Conservation (phyloP, 2,113 vertebrate species). For the Leiothrix lutea region DNA sequence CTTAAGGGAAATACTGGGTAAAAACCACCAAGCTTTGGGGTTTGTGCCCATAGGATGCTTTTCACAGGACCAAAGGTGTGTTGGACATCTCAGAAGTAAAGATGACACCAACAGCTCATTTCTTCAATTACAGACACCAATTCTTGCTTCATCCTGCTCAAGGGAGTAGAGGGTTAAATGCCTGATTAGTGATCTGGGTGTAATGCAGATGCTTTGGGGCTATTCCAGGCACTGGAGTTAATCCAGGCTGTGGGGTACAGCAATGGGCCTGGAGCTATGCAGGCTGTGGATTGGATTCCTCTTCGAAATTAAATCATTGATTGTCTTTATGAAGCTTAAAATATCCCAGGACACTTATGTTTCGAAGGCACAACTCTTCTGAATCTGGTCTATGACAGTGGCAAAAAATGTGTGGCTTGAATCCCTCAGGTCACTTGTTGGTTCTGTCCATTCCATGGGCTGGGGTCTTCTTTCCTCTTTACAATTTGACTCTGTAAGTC, state of each 20-base stretch:
- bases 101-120: neutral
- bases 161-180: neutral
- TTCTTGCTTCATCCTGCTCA: neutral
- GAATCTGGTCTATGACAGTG: neutral
- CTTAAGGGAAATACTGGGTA: neutral
- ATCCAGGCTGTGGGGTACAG: neutral
- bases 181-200: neutral
- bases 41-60: neutral
- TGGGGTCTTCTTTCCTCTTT: neutral
- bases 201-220: neutral
- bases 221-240: conserved; percentile 12
- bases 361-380: neutral
- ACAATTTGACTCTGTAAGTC: neutral
- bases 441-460: neutral
- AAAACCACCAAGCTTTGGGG: neutral
- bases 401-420: neutral
- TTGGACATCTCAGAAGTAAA: neutral
- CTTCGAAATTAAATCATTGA: neutral
- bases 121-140: neutral
- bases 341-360: neutral
- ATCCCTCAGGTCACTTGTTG: neutral
- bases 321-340: neutral
- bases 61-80: neutral
- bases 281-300: neutral
- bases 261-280: neutral